Conservation (phyloP, 2,888 invertebrate genomes). For the Drosophila parthenogenetica region DNA sequence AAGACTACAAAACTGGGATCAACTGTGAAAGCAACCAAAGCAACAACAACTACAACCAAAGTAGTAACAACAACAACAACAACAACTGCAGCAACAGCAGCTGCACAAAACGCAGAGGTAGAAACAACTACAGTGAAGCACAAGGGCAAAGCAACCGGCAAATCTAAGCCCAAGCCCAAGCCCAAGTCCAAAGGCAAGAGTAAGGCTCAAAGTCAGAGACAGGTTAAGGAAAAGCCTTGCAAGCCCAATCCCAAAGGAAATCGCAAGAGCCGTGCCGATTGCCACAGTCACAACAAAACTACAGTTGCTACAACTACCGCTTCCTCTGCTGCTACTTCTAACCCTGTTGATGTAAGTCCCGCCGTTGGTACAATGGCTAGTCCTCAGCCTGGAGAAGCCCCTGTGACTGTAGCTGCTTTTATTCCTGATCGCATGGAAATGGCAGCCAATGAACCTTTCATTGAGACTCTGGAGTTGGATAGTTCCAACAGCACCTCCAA, state of each 20-base stretch:
- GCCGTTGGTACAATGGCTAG: not conserved
- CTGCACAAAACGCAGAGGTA: no score
- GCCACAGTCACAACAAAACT: not conserved
- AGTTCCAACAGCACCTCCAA: not conserved
- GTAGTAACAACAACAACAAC: not conserved
- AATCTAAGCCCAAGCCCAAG: not conserved
- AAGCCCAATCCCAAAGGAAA: not conserved
- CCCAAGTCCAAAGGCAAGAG: slow-evolving; percentile 7
- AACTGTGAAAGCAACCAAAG: not conserved
- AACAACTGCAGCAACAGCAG: not conserved
- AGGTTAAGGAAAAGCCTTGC: slow-evolving; percentile 6
- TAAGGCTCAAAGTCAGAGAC: slow-evolving; percentile 5
- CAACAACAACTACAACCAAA: not conserved
- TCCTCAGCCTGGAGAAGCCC: not conserved
- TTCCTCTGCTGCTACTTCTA: not conserved
- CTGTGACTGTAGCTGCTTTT: not conserved
- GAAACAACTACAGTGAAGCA: slow-evolving; percentile 1
- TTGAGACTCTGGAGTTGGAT: not conserved
- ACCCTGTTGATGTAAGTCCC: not conserved
- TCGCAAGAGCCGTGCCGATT: not conserved
- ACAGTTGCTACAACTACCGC: not conserved
- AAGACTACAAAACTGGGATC: not conserved
- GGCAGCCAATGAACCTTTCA: not conserved
- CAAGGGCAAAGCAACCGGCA: slow-evolving; percentile 10
- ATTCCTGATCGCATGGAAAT: not conserved